phyloP scores from a whole-genome alignment of 1,140 invertebrate species.

The Bombus polaris region DNA sequence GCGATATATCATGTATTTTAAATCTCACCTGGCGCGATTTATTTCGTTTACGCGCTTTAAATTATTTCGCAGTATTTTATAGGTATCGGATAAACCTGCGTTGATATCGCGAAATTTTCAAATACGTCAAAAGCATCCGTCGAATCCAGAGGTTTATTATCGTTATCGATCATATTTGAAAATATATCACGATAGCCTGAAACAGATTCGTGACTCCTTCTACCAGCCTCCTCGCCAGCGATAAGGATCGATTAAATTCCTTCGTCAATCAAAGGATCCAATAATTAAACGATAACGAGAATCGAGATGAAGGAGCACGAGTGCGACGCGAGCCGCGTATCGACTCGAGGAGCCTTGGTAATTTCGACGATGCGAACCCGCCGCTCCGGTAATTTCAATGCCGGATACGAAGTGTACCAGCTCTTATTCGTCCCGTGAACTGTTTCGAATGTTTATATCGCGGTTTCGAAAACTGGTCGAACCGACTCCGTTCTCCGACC shows the following conservation, averaged over 20 bases:
- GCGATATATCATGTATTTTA: background rate
- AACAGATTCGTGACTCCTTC: background rate
- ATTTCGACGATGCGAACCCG: constrained; percentile 18
- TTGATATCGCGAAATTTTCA: background rate
- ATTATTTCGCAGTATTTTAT: background rate
- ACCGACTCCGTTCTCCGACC: background rate
- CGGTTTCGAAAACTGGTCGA: too few species aligned
- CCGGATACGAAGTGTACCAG: background rate
- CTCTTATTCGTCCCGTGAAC: background rate
- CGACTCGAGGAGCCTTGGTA: background rate
- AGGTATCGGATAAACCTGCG: background rate
- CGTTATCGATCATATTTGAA: background rate
- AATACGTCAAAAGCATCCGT: background rate
- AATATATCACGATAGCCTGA: background rate
- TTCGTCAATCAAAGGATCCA: constrained; percentile 26
- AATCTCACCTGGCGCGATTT: background rate
- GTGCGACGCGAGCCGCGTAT: background rate
- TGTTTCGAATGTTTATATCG: constrained; percentile 1
- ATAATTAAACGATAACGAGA: constrained; percentile 32
- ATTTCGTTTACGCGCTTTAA: background rate
- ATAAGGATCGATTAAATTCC: constrained; percentile 27
- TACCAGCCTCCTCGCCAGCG: background rate
- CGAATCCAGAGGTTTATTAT: background rate
- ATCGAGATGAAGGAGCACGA: background rate
- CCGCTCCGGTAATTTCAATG: constrained; percentile 27